Evolutionary conservation across 2,113 vertebrate species (phyloP).

Genomic region (Tamias sibiricus): DNA sequence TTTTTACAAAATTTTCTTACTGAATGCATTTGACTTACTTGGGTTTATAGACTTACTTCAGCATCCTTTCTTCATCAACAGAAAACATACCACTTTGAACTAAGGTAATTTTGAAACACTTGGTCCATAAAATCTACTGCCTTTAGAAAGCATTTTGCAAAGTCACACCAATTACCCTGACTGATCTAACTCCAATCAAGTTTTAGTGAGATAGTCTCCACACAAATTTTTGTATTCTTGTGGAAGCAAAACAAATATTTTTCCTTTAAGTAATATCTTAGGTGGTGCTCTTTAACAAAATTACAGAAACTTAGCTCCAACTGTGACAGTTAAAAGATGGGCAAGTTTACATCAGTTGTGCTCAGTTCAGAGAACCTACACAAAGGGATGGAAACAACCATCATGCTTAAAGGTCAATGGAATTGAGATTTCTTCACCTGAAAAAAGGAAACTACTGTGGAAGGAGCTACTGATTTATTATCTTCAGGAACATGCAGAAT

Average conservation of each 20-base stretch:
- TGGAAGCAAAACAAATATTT: conserved; percentile 37
- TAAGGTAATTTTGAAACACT: conserved; percentile 7
- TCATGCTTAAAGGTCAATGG: not conserved
- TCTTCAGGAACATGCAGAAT: not conserved
- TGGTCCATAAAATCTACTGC: not conserved
- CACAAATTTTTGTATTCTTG: not conserved
- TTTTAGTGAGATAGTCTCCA: not conserved
- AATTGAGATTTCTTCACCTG: not conserved
- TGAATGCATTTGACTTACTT: conserved; percentile 6
- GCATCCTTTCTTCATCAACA: not conserved
- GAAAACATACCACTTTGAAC: not conserved
- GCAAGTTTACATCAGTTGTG: not conserved
- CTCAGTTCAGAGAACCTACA: not conserved
- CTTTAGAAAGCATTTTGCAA: conserved; percentile 14
- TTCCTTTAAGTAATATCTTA: not conserved
- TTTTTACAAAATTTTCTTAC: not conserved
- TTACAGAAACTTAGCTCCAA: conserved; percentile 39
- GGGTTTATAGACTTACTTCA: conserved; percentile 6
- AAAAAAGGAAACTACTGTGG: not conserved
- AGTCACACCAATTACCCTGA: not conserved
- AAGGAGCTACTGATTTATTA: not conserved
- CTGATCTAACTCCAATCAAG: not conserved
- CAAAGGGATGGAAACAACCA: not conserved
- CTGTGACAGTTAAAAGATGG: not conserved
- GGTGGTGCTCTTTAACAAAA: not conserved